These are phyloP conservation scores for Ammodytes dubius DNA, from an alignment of 2,113 vertebrate species.

Conservation along the genomic window DNA sequence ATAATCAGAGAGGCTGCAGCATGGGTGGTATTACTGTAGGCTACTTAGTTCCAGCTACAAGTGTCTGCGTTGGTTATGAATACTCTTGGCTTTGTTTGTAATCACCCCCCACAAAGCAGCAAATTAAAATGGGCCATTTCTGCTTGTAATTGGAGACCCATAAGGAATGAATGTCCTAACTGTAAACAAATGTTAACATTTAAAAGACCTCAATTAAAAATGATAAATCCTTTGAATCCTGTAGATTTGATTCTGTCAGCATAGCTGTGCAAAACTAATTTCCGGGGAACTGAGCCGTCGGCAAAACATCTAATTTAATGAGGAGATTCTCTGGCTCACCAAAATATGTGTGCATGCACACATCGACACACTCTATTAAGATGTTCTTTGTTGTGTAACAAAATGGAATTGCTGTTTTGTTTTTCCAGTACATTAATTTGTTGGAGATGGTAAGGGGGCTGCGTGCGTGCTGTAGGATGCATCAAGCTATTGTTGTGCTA, in stretches of 20 bases:
- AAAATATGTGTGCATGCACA: slow-evolving; percentile 3
- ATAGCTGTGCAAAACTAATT: slow-evolving; percentile 46
- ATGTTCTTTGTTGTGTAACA: slow-evolving; percentile 26
- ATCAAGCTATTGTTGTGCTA: not conserved
- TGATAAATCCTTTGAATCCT: slow-evolving; percentile 42
- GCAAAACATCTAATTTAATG: slow-evolving; percentile 45
- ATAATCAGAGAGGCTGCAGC: slow-evolving; percentile 45
- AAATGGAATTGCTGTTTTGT: slow-evolving; percentile 31
- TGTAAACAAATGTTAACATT: slow-evolving; percentile 56
- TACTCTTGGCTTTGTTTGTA: slow-evolving; percentile 15
- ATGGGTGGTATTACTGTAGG: not conserved
- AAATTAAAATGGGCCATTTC: slow-evolving; percentile 36
- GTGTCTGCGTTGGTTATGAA: slow-evolving; percentile 12
- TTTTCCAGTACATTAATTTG: slow-evolving; percentile 48
- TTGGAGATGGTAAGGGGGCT: not conserved
- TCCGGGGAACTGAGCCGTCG: slow-evolving; percentile 37
- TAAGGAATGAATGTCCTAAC: slow-evolving; percentile 38
- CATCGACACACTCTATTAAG: slow-evolving; percentile 1
- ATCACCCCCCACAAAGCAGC: slow-evolving; percentile 25
- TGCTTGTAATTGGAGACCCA: slow-evolving; percentile 43
- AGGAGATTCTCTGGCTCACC: slow-evolving; percentile 26
- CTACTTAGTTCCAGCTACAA: not conserved
- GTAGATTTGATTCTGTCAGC: slow-evolving; percentile 34
- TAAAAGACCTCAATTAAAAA: slow-evolving; percentile 52
- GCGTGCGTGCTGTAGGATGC: not conserved